Evolutionary conservation across 2,797 vertebrate genomes (phyloP), one percentile per base, ranked within the genome.

Genomic region (Sebastes glaucus): DNA sequence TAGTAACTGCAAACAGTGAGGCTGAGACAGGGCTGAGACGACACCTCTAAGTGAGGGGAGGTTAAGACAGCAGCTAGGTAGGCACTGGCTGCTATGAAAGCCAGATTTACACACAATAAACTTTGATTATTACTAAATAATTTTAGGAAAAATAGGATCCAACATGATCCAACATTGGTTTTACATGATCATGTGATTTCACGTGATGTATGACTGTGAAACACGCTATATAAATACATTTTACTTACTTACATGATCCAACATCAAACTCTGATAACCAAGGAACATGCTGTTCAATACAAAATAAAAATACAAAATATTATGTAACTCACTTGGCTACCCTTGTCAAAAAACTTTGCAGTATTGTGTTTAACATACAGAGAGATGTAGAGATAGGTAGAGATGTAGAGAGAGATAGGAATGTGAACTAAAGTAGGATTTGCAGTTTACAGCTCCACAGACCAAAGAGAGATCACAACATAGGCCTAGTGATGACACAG

Each of bases 41-140:
- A 66, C 72, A 65, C 49, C 20, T 33, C n/a, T 25, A 11, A 81
- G 35, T 59, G 16, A 83, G 32, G 28, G 2, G 23, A 77, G 60
- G 59, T 79, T 20, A 78, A 67, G 28, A 63, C 59, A 63, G 55
- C 38, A 60, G 35, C 53, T 60, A 53, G 14, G 61, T 25, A 53
- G 23, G 27, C 64, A 77, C 35, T 18, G 4, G 30, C 57, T 28
- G 18, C 20, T 57, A 13, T 71, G 49, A 78, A 62, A 27, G 64
- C 25, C 64, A 42, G 13, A 73, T 81, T 53, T 88, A 52, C 20
- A 46, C 70, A 55, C 33, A 30, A 60, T 23, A 70, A 77, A 52
- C 6, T 5, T 42, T 49, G 18, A 62, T 74, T 23, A 72, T 22
- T 22, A 64, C 11, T 2, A 13, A 69, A 56, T 20, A 1, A 18